phyloP scores from a whole-genome alignment of 2,888 invertebrate genomes.

The Caenorhabditis sinica region DNA sequence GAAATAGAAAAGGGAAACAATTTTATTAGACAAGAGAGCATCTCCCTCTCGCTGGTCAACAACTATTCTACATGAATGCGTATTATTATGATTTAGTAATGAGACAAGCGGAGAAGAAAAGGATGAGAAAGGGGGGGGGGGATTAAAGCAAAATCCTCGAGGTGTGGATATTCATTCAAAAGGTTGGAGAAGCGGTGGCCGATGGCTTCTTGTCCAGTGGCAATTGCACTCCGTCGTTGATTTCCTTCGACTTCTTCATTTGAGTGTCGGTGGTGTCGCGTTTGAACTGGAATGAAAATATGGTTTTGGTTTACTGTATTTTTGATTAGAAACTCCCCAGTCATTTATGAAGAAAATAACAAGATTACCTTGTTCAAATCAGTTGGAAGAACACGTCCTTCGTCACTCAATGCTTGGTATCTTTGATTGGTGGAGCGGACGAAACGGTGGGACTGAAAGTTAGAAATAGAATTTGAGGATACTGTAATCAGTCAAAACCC shows the following conservation, averaged over 20 bases:
- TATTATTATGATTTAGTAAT: conserved; percentile 39
- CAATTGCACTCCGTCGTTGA: conserved; percentile 56
- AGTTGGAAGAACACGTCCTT: conserved; percentile 24
- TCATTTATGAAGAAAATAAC: too few relatives aligned
- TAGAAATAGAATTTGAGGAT: background rate
- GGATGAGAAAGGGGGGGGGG: background rate
- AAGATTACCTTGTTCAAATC: conserved; percentile 1
- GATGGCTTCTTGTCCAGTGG: conserved; percentile 49
- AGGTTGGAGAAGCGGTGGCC: conserved; percentile 18
- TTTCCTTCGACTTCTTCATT: conserved; percentile 35
- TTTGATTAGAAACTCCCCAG: too few relatives aligned
- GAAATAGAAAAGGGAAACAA: conserved; percentile 13
- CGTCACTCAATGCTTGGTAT: background rate
- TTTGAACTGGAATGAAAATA: conserved; percentile 28
- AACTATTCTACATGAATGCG: conserved; percentile 47
- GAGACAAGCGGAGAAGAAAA: conserved; percentile 22
- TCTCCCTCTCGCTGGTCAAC: conserved; percentile 18
- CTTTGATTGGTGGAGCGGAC: background rate
- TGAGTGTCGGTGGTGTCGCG: conserved; percentile 28
- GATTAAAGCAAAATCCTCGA: conserved; percentile 26
- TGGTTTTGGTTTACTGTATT: too few relatives aligned
- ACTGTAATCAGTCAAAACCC: background rate
- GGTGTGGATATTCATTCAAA: conserved; percentile 19
- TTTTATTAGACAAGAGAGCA: conserved; percentile 35
- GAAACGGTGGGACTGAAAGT: conserved; percentile 5